These are phyloP conservation scores for Sebastes diaconus DNA, from an alignment of 2,797 vertebrate species.

Conservation along the genomic window DNA sequence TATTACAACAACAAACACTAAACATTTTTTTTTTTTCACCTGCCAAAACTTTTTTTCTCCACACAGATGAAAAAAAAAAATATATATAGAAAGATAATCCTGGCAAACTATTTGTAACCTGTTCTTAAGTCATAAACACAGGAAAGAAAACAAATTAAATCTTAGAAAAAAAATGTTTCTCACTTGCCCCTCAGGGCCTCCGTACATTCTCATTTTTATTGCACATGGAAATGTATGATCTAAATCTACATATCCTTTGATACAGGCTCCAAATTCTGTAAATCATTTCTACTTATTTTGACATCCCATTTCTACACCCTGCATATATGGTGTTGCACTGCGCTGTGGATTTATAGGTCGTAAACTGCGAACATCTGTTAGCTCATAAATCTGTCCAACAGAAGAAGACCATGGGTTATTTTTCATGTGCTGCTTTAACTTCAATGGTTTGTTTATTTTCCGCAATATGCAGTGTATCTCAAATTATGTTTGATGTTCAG, in stretches of 20 bases:
- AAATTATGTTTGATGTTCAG: background rate
- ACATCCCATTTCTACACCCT: background rate
- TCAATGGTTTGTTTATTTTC: background rate
- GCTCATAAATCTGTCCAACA: conserved; percentile 23
- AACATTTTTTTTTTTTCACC: background rate
- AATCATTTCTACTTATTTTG: background rate
- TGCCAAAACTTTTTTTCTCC: background rate
- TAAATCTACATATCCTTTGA: background rate
- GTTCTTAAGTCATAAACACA: background rate
- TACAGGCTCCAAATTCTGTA: background rate
- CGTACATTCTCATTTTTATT: background rate
- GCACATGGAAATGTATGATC: background rate
- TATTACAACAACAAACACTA: background rate
- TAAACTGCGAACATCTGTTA: conserved; percentile 25
- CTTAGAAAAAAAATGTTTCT: no score
- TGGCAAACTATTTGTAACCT: background rate
- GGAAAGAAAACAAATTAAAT: background rate
- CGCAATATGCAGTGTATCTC: background rate
- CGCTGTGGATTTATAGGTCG: background rate
- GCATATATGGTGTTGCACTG: background rate
- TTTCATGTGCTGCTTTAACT: background rate
- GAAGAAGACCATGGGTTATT: background rate
- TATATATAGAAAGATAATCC: background rate
- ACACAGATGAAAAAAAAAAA: background rate
- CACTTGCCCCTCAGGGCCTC: background rate